Base-by-base conservation (phyloP, 2,113 vertebrate species). In the Uria lomvia region DNA sequence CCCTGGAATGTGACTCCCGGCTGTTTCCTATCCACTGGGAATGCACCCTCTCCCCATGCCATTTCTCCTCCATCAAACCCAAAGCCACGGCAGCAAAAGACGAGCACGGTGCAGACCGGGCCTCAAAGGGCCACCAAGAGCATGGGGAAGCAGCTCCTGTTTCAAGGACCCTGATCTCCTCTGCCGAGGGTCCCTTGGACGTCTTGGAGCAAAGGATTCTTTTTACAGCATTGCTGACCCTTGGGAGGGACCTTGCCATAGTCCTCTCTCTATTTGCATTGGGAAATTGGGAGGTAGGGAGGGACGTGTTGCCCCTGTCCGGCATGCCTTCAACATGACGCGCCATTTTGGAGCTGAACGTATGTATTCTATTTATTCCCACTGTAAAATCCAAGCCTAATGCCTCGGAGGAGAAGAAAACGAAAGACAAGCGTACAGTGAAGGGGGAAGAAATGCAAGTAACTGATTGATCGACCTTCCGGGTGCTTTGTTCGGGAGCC, bases 241-340 rank as follows among this genome's bases (percentile, higher is more conserved):
- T 59, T 26, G 52, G 36, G 40, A 9, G 3, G 4, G 52, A 43
- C 36, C 72, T 24, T 5, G 3, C 6, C 66, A 50, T 5, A 0
- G 26, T 12, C 24, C n/a, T 24, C 38, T 24, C 32, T 36, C 30
- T 23, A 11, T 47, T 27, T 9, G 30, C 36, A 8, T 12, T 12
- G 30, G 26, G 63, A 36, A 53, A 42, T 12, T 20, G 18, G 2
- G 3, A 9, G 26, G 40, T 53, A 9, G 20, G 5, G 2, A 30
- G 53, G 53, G 66, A 55, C 0, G 0, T 0, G 0, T 29, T 21
- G 17, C 34, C 36, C 36, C 50, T 4, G 9, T 14, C 60, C 10
- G 32, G 12, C 34, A 22, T 15, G 71, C 63, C 56, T 89, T 63
- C 92, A 32, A 11, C 7, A 26, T 12, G 11, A n/a, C 4, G 10